Percentiles rank a stretch among this genome's conserved stretches.
These are phyloP conservation scores for Hypomecis atomaria DNA, from an alignment of 2,888 invertebrate species.

Conservation along the genomic window DNA sequence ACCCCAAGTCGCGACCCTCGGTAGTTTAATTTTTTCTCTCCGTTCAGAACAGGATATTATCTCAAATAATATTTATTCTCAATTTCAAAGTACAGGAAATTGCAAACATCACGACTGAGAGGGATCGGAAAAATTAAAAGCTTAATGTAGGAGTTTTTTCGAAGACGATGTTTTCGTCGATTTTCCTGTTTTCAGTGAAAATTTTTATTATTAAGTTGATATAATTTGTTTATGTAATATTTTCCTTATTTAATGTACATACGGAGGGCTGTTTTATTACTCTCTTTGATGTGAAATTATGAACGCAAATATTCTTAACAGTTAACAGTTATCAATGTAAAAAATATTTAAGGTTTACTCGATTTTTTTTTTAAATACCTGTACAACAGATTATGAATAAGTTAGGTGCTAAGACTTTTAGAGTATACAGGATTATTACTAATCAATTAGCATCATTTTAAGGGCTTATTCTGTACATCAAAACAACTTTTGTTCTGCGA, in stretches of 20 bases:
- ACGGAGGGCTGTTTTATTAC: neutral
- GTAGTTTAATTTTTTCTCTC: conserved; percentile 12
- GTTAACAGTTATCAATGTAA: no score
- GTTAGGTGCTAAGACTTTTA: no score
- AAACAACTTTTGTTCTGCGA: no score
- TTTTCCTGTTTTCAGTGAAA: conserved; percentile 22
- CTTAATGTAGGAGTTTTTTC: conserved; percentile 38
- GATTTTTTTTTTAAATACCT: no score
- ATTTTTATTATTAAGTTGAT: conserved; percentile 14
- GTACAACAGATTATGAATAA: no score
- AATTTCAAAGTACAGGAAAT: conserved; percentile 54
- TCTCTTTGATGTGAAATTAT: neutral
- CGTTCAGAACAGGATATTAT: conserved; percentile 45
- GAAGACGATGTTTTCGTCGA: conserved; percentile 21
- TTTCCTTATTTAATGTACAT: conserved; percentile 5
- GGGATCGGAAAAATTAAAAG: conserved; percentile 34
- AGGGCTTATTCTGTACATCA: no score
- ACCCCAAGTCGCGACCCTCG: conserved; percentile 12
- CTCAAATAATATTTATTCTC: conserved; percentile 51
- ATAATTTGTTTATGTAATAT: conserved; percentile 13
- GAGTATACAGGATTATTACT: no score
- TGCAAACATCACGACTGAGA: conserved; percentile 43
- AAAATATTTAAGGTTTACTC: no score
- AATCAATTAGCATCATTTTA: no score
- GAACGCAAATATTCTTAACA: no score